Evolutionary conservation across 2,113 vertebrate species (phyloP).

Genomic region (Eurystomus gularis): DNA sequence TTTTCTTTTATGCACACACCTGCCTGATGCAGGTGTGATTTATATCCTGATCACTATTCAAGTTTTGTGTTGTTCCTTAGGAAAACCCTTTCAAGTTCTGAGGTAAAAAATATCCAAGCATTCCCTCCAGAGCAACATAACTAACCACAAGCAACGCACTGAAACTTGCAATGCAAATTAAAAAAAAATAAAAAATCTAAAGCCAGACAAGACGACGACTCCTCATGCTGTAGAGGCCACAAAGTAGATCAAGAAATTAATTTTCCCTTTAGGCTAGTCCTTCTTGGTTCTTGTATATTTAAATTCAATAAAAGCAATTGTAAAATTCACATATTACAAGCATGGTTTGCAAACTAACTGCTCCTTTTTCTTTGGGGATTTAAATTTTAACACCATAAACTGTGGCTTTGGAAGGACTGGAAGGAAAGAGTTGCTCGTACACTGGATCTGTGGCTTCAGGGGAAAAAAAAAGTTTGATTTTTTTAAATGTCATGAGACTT

Average conservation of each 20-base stretch:
- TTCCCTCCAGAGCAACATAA: neutral
- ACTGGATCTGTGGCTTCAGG: neutral
- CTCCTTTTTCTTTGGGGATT: neutral
- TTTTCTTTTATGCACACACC: neutral
- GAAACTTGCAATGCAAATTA: neutral
- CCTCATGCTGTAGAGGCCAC: accelerated
- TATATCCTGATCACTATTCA: neutral
- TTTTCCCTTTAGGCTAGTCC: neutral
- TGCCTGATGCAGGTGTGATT: neutral
- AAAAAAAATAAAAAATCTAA: neutral
- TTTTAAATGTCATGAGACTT: neutral
- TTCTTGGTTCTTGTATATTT: neutral
- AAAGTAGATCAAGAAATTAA: neutral
- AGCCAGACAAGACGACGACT: neutral
- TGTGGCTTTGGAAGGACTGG: neutral
- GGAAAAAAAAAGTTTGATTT: neutral
- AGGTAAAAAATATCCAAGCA: neutral
- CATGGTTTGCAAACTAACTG: neutral
- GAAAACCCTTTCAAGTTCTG: conserved; percentile 1
- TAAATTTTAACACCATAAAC: neutral
- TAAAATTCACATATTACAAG: neutral
- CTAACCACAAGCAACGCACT: neutral
- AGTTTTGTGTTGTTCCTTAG: neutral
- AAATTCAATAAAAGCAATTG: neutral
- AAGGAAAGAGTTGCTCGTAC: neutral